Evolutionary conservation across 2,113 vertebrate species (phyloP).

Genomic region (Synchiropus splendidus): DNA sequence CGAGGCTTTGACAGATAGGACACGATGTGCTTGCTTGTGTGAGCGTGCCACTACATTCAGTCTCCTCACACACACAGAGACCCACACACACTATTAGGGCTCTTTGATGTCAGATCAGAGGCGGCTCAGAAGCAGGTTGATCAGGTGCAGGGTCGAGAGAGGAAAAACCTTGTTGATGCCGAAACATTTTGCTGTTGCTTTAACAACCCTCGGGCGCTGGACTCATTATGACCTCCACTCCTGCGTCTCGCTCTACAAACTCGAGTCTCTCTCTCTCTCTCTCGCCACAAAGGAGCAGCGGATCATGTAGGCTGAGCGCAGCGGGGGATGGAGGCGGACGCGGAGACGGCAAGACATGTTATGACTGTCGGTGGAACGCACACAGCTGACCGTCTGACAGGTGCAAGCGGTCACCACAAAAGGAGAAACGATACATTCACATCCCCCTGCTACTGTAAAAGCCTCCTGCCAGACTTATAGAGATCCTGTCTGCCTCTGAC

Average conservation of each 20-base stretch:
- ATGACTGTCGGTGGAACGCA: conserved; percentile 16
- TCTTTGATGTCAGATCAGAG: conserved; percentile 69
- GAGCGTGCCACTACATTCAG: conserved; percentile 22
- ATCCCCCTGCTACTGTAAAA: conserved; percentile 44
- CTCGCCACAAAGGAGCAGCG: too few relatives aligned
- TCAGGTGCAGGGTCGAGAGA: conserved; percentile 45
- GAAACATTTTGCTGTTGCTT: conserved; percentile 36
- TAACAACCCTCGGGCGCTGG: conserved; percentile 29
- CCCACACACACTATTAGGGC: conserved; percentile 10
- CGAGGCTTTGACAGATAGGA: conserved; percentile 34
- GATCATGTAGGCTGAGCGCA: conserved; percentile 20
- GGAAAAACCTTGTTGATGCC: neutral
- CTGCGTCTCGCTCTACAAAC: conserved; percentile 6
- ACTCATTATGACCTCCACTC: conserved; percentile 28
- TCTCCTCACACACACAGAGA: conserved; percentile 5
- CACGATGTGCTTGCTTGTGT: conserved; percentile 16
- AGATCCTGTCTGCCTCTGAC: conserved; percentile 37
- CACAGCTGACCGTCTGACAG: conserved; percentile 40
- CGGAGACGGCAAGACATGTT: conserved; percentile 13
- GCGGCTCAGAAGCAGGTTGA: conserved; percentile 46
- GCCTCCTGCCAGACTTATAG: conserved; percentile 33
- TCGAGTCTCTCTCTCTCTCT: too few relatives aligned
- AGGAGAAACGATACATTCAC: conserved; percentile 3
- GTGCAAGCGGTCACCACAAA: conserved; percentile 39
- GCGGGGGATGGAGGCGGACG: conserved; percentile 13